A percentile compares a stretch with the other conserved stretches of the same genome.
These are phyloP conservation scores for Microtus oregoni DNA, from an alignment of 2,113 vertebrate species.

Conservation along the genomic window DNA sequence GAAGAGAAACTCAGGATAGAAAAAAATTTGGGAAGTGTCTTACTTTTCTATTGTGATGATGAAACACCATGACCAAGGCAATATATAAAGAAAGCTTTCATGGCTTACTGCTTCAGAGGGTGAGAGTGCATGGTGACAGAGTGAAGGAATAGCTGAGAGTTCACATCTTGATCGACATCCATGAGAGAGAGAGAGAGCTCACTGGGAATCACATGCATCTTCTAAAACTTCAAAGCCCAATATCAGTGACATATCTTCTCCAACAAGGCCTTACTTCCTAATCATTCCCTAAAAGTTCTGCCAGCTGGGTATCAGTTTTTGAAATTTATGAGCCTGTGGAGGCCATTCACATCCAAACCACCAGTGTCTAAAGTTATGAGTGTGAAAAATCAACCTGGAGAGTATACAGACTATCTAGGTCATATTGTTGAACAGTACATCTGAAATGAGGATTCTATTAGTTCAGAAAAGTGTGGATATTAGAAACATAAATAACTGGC, in stretches of 20 bases:
- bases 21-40: constrained; percentile 22
- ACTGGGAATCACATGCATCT: not conserved
- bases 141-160: not conserved
- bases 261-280: not conserved
- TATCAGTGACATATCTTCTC: not conserved
- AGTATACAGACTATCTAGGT: not conserved
- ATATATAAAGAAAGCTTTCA: not conserved
- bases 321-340: not conserved
- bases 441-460: constrained; percentile 36
- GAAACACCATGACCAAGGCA: not conserved
- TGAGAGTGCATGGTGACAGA: no score
- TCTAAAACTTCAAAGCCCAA: not conserved
- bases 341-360: not conserved
- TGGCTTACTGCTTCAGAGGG: not conserved
- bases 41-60: not conserved
- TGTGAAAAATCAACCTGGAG: no score
- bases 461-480: not conserved
- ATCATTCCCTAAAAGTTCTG: not conserved
- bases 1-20: not conserved
- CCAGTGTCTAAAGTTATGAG: no score
- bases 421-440: constrained; percentile 1
- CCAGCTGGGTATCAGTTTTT: not conserved
- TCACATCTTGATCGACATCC: not conserved
- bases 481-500: not conserved
- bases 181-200: not conserved